Evolutionary conservation across 2,888 invertebrate species (phyloP), one percentile per base, ranked within the genome.

Genomic region (Uropetala carovei): DNA sequence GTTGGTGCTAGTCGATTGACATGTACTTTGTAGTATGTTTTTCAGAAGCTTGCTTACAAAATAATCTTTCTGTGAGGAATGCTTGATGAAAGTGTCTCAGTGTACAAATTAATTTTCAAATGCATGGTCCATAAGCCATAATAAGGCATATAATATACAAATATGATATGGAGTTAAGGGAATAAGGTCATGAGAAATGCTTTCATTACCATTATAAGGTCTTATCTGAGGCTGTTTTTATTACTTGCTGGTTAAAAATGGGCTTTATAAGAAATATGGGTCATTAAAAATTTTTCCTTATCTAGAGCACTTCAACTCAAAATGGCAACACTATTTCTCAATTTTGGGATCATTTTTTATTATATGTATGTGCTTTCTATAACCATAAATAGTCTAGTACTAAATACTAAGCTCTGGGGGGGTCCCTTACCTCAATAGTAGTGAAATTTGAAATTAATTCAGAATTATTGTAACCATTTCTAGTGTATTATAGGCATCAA

Each of bases 1-100:
- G 89, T 89, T 89, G 89, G 89, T 89, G 89, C 89, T 89, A 89
- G 89, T 89, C 89, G 89, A 89, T 89, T 89, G 89, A 89, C 89
- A 89, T 89, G 89, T 89, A 89, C 89, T 89, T 89, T 89, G 89
- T 89, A 89, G 89, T 89, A 89, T 89, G 89, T 89, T 89, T 89
- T 89, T 89, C 89, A 60, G 64, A 89, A 64, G 89, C 89, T 89
- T 89, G 89, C 89, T 89, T 89, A 89, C 89, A 68, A 89, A 89
- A 89, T 89, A 89, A 89, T 89, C 89, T 89, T 60, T 86, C 89
- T 89, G 89, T 89, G 89, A 89, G 89, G 89, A 89, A 89, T 89
- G 89, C 89, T 89, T 89, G 89, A 89, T 89, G 89, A 64, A 89
- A 82, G 59, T 59, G 89, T 64, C 89, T 89, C 89, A 89, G 89